Conservation (phyloP, 1,140 invertebrate genomes). For the Drosophila bocki region DNA sequence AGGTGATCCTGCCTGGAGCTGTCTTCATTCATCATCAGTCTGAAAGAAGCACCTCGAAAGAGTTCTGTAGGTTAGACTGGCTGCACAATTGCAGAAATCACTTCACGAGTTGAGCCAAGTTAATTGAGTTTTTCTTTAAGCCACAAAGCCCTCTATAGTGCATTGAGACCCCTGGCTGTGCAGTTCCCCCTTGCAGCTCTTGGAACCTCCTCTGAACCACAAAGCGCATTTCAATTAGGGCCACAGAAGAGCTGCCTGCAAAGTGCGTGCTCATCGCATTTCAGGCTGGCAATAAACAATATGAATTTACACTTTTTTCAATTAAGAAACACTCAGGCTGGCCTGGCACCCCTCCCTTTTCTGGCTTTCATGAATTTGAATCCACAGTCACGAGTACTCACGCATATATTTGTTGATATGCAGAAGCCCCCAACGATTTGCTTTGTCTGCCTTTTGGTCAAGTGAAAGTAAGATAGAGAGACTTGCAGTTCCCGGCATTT, state of each 20-base stretch:
- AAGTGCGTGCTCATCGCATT: conserved; percentile 71
- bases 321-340: conserved; percentile 58
- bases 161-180: conserved; percentile 58
- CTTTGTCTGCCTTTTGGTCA: conserved; percentile 49
- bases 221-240: conserved; percentile 67
- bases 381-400: conserved; percentile 35
- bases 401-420: conserved; percentile 61
- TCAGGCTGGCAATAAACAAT: conserved; percentile 51
- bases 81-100: conserved; percentile 10
- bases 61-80: conserved; percentile 2
- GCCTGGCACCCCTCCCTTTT: not conserved
- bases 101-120: conserved; percentile 3
- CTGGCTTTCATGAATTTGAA: conserved; percentile 25
- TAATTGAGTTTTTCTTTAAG: conserved; percentile 53
- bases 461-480: conserved; percentile 60
- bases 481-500: conserved; percentile 25
- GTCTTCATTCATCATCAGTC: conserved; percentile 20
- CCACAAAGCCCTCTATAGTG: conserved; percentile 23
- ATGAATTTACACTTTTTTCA: conserved; percentile 70
- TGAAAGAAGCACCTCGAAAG: not conserved
- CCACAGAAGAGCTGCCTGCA: conserved; percentile 32
- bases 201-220: conserved; percentile 1
- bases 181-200: not conserved
- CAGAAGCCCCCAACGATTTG: conserved; percentile 54
- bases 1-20: not conserved